Percentiles rank a stretch among this genome's conserved stretches.
Conservation (phyloP, 2,888 invertebrate genomes). For the Dryadula phaetusa region DNA sequence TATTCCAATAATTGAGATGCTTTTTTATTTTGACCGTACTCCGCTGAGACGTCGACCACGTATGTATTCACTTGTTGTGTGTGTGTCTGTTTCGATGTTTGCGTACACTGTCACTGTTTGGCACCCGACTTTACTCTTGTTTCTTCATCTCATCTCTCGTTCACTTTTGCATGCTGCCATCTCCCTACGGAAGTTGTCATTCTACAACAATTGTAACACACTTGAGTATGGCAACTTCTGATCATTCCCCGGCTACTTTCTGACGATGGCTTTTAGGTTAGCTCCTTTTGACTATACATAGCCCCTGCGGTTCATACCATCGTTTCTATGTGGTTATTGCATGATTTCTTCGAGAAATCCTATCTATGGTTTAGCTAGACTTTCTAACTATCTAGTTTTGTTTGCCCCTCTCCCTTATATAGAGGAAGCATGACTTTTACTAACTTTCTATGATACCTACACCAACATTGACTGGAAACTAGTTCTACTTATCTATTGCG, state of each 20-base stretch:
- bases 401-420: constrained; percentile 32
- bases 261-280: constrained; percentile 40
- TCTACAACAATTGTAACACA: constrained; percentile 12
- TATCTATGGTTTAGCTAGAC: constrained; percentile 38
- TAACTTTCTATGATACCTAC: constrained; percentile 30
- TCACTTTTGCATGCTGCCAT: constrained; percentile 74
- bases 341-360: constrained; percentile 33
- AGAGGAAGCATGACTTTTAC: constrained; percentile 38
- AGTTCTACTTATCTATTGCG: neutral
- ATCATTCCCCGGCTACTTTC: constrained; percentile 26
- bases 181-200: constrained; percentile 37
- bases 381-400: constrained; percentile 34
- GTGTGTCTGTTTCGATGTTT: constrained; percentile 83
- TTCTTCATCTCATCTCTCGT: constrained; percentile 68
- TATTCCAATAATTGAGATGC: constrained; percentile 83
- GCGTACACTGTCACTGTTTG: constrained; percentile 79
- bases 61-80: constrained; percentile 82
- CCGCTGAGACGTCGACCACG: constrained; percentile 83
- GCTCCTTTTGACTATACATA: constrained; percentile 29
- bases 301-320: constrained; percentile 35
- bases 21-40: constrained; percentile 84
- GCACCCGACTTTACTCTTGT: constrained; percentile 68
- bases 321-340: constrained; percentile 31
- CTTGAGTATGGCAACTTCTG: constrained; percentile 27
- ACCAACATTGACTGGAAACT: constrained; percentile 29